These are phyloP conservation scores for Channa maculata DNA, from an alignment of 2,113 vertebrate species.

Conservation along the genomic window DNA sequence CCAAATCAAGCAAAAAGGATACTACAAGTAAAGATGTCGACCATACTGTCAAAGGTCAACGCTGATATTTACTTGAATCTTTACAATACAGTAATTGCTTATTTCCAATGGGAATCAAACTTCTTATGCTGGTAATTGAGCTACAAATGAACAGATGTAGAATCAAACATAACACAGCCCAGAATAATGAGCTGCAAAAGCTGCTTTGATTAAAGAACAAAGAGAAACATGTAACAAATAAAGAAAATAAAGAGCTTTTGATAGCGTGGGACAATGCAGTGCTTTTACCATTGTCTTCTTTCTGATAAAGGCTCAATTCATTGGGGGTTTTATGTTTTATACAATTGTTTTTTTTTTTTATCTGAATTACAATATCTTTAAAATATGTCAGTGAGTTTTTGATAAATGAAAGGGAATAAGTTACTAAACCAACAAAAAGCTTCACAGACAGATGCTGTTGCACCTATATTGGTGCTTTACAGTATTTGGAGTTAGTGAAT, in stretches of 20 bases:
- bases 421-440: constrained; percentile 16
- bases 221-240: constrained; percentile 18
- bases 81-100: not conserved
- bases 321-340: not conserved
- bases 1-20: too few relatives aligned
- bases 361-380: not conserved
- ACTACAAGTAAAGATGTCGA: too few relatives aligned
- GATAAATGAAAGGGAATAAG: constrained; percentile 30
- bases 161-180: not conserved
- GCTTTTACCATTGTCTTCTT: constrained; percentile 2
- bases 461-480: constrained; percentile 25
- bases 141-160: constrained; percentile 30
- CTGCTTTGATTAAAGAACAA: constrained; percentile 37
- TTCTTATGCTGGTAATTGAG: constrained; percentile 12
- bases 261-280: not conserved
- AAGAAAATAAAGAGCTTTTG: constrained; percentile 6
- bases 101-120: not conserved
- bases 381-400: not conserved
- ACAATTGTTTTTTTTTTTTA: not conserved
- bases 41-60: not conserved
- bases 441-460: not conserved
- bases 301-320: constrained; percentile 17
- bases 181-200: constrained; percentile 3
- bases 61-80: constrained; percentile 2
- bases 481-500: constrained; percentile 32